Evolutionary conservation across 2,113 vertebrate species (phyloP), one percentile per base, ranked within the genome.

Genomic region (Heptranchias perlo): DNA sequence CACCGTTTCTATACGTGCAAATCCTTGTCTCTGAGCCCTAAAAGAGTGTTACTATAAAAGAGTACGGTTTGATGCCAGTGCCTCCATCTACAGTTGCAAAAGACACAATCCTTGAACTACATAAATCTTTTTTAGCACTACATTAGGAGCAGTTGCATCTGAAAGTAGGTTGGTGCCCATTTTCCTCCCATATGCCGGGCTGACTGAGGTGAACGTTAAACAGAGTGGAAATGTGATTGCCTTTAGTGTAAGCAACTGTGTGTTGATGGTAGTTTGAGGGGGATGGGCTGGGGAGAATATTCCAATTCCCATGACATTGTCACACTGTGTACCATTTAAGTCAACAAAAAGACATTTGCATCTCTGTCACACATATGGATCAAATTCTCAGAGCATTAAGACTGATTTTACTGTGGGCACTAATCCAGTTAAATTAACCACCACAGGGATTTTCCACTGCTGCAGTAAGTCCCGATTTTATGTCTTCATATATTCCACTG

Each of bases 331-430:
- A n/a, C 39, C 18, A 25, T 14, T 64, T 39, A 93, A 23, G 49
- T 23, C 21, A 89, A 52, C 39, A 23, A 89, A 89, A 31, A 52
- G 47, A 89, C 3, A 64, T 62, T 64, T 94, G 25, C 64, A 52
- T 95, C 62, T 49, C 23, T 69, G 23, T 69, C 44, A 31, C 93
- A 95, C 44, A 14, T 49, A 39, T 49, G 25, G 6, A 95, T 69
- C 93, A 95, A 69, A 69, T 69, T 95, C 52, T 95, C 44, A 52
- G 64, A 69, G 64, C 64, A 94, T 47, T 94, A 23, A 64, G n/a
- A 64, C 35, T 62, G 44, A 47, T 64, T 16, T 94, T 65, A 58
- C 61, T 65, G 61, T 62, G 91, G 18, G 58, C 54, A 94, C 35
- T 62, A 94, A 64, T 61, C 58, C 35, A 94, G 91, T 64, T 94